Base-by-base conservation (phyloP, 2,113 vertebrate genomes). In the Melospiza georgiana region DNA sequence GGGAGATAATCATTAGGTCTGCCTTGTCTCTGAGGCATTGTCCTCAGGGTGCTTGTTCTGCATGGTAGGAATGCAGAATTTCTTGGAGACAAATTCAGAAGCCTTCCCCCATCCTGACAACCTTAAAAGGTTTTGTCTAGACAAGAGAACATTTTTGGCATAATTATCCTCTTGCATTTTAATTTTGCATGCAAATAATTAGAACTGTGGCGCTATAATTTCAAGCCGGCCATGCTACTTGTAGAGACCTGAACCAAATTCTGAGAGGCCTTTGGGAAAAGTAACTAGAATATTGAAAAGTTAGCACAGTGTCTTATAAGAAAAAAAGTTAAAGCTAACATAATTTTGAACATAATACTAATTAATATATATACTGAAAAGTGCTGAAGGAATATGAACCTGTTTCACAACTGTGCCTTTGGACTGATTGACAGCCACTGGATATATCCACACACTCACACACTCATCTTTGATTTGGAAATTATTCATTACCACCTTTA, bases 181-280 rank as follows among this genome's bases (percentile, higher is more conserved):
- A 87, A 87, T 94, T 94, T 93, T 78, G 17, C 76, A 87, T 91
- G 95, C 57, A 94, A 90, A 94, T 96, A 89, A 95, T 81, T 89
- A 91, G 77, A 93, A 81, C n/a, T 68, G 49, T 49, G 43, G 21
- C 84, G 86, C 74, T 92, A 33, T 35, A 69, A 73, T 72, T 92
- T 84, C 4, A 21, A 77, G 75, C 18, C 15, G 30, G 7, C 43
- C 33, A 4, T 23, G 12, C 35, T 82, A n/a, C 95, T 72, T 95
- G 94, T 65, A 91, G 59, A 89, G 86, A 92, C 93, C 80, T 92
- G 95, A 96, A 95, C 9, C 33, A 68, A 67, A 94, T 51, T 81
- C 52, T 92, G 51, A 72, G 13, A 61, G 31, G 20, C 23, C 37
- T 77, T 3, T 86, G 48, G 59, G 57, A 81, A 63, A 84, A 89